A percentile compares a stretch with the other conserved stretches of the same genome.
Evolutionary conservation across 2,797 vertebrate genomes (phyloP).

Genomic region (Onychomys arenicola): DNA sequence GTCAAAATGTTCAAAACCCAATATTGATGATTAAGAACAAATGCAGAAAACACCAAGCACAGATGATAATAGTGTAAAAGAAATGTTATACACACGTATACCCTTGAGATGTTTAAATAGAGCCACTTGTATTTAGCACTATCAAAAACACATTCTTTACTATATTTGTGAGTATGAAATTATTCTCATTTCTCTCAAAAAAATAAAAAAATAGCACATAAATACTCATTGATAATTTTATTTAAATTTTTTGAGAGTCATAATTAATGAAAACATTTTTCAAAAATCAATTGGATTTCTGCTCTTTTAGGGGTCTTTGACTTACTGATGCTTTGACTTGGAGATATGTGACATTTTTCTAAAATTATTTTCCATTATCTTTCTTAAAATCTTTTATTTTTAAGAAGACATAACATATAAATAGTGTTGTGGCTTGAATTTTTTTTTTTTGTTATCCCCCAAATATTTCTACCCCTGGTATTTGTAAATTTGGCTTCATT

Average conservation of each 20-base stretch:
- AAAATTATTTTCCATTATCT: constrained; percentile 7
- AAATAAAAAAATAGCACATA: neutral
- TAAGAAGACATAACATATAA: neutral
- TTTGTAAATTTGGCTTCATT: constrained; percentile 8
- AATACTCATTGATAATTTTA: neutral
- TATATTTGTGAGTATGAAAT: neutral
- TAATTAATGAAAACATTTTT: neutral
- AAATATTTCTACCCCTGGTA: neutral
- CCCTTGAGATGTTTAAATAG: neutral
- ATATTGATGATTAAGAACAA: neutral
- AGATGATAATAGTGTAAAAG: neutral
- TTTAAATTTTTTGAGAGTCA: neutral
- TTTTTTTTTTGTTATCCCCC: neutral
- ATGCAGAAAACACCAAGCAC: neutral
- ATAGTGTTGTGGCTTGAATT: neutral
- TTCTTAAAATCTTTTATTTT: neutral
- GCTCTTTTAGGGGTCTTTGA: neutral
- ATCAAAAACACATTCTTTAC: neutral
- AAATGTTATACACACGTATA: neutral
- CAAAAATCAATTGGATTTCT: neutral
- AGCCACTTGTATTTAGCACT: neutral
- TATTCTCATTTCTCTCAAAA: neutral
- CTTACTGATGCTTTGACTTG: neutral
- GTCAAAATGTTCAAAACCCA: neutral
- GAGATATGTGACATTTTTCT: neutral